Base-by-base conservation (phyloP, 2,113 vertebrate species). In the Grammomys dolichurus region DNA sequence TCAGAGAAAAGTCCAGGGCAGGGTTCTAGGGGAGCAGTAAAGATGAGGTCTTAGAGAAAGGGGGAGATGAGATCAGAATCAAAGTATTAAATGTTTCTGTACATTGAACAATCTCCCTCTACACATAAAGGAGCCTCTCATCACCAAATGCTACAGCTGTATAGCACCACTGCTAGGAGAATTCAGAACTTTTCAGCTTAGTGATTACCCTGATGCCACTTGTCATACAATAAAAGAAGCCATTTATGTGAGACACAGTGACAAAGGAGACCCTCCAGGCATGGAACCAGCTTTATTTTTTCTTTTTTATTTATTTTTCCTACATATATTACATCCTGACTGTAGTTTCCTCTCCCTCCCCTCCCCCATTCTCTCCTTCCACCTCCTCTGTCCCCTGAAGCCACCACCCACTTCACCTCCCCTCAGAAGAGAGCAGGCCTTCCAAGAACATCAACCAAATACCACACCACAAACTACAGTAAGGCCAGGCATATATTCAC, bases 161-260 rank as follows among this genome's bases (percentile, higher is more conserved):
- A 60, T 67, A 28, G 7, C 8, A 17, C 75, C 54, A 24, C 63
- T n/a, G 60, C 36, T 60, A 51, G 14, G 73, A 65, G 92, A 70
- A 31, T 40, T 60, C 67, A 36, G 60, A 87, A 70, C 69, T 13
- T 88, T 46, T 89, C 87, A 80, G 56, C n/a, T 67, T 31, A 33
- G 36, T 70, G 56, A 89, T 3, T 78, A 46, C 36, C 40, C 69
- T 85, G 77, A 56, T 31, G 58, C 26, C 3, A 0, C 88, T 69
- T 65, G 20, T 19, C 67, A 80, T 48, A 80, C 80, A 54, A 40
- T 13, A 14, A 95, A 94, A 94, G 89, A 90, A 93, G 24, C 87
- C n/a, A 84, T 87, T 84, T 46, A 28, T 13, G 11, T 58, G 70
- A 92, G 60, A 78, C 9, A 51, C 11, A 24, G 11, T 31, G 88